Base-by-base conservation (phyloP, 2,113 vertebrate genomes). In the Trichechus manatus region DNA sequence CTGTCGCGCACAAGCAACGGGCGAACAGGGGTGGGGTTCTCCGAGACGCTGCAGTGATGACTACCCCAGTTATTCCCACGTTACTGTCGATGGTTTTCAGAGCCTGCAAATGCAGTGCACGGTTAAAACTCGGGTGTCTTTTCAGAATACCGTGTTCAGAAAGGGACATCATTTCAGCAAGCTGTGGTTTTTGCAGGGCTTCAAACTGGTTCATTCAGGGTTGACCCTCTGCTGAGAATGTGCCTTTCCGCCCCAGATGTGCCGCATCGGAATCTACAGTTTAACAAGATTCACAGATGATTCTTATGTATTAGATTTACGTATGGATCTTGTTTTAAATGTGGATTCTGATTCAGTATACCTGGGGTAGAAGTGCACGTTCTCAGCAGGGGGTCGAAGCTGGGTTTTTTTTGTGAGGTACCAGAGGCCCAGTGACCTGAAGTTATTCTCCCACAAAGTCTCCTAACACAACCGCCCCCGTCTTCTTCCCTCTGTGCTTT, bases 371-470 rank as follows among this genome's bases (percentile, higher is more conserved):
- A 56, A 56, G 14, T 15, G 53, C 53, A 56, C 14, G 11, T 56
- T 56, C 53, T 56, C 53, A 56, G 53, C 13, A 56, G 53, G 53
- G 53, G 53, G 53, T 15, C 3, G 53, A 56, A 17, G 11, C 47
- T 70, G 66, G 29, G 63, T 29, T 63, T 68, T 56, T 92, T 33
- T 68, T 6, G 27, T 9, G 61, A 50, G 8, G 15, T 70, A 85
- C 75, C 53, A 1, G 70, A 1, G 47, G 0, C n/a, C 82, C 42
- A 42, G 31, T 10, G 80, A 68, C 56, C 31, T 0, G 36, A 47
- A 75, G 1, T 0, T 9, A 2, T 0, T 1, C 5, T 17, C 70
- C 20, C 4, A 0, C 23, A 50, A 39, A 31, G 3, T 36, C 31
- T 61, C 87, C 22, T 10, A 5, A 3, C 15, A 2, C 14, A 11